Evolutionary conservation across 1,140 invertebrate species (phyloP).

Genomic region (Brachionus paranguensis): DNA sequence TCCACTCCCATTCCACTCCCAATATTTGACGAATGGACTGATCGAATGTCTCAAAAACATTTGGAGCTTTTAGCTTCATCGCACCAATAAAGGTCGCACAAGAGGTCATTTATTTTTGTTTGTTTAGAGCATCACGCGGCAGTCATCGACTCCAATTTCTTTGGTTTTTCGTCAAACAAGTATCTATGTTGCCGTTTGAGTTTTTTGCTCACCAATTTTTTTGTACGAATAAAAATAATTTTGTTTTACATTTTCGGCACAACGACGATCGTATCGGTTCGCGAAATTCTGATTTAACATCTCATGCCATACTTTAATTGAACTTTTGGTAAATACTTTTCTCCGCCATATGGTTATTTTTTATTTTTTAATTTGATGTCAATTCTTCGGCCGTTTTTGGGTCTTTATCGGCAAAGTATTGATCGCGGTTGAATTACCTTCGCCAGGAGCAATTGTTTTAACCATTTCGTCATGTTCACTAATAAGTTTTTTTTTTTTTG

Average conservation of each 20-base stretch:
- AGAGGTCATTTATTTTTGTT: not conserved
- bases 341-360: not conserved
- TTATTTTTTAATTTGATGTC: not conserved
- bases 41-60: not conserved
- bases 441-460: not conserved
- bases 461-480: too few relatives aligned
- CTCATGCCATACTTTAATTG: not conserved
- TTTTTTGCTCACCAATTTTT: not conserved
- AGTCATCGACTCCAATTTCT: not conserved
- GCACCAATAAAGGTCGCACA: too few relatives aligned
- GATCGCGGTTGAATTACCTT: not conserved
- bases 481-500: too few relatives aligned
- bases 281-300: not conserved
- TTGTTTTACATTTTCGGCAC: not conserved
- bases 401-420: not conserved
- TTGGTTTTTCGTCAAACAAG: not conserved
- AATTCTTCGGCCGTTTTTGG: not conserved
- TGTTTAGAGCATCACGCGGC: not conserved
- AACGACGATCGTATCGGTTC: not conserved
- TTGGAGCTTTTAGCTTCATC: not conserved
- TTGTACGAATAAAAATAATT: not conserved
- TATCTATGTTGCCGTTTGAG: not conserved
- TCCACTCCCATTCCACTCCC: not conserved
- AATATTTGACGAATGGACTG: slow-evolving; percentile 12
- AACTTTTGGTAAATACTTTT: not conserved